phyloP scores from a whole-genome alignment of 2,888 invertebrate genomes.

The Mesochorus sp. region DNA sequence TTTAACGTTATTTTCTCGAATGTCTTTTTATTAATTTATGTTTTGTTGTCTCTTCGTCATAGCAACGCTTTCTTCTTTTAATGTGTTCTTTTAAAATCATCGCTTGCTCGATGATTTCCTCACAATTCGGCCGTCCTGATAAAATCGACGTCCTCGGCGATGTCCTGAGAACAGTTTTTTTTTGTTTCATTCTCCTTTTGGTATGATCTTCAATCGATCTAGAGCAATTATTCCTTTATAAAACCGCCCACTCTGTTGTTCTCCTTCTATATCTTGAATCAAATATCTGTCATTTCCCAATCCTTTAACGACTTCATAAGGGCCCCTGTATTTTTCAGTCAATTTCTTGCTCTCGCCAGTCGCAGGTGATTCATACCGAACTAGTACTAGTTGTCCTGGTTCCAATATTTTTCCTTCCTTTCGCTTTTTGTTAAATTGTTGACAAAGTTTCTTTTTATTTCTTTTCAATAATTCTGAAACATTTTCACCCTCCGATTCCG shows the following conservation, averaged over 20 bases:
- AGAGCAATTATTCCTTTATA: constrained; percentile 11
- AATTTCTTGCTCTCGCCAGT: constrained; percentile 27
- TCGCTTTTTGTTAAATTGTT: constrained; percentile 30
- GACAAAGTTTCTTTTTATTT: neutral
- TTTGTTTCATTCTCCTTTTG: neutral
- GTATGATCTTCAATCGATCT: constrained; percentile 1
- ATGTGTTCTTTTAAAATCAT: no score
- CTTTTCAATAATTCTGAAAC: neutral
- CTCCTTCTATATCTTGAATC: constrained; percentile 13
- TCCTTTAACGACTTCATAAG: constrained; percentile 26
- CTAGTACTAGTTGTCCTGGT: constrained; percentile 12
- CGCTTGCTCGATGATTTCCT: no score
- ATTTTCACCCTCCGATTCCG: constrained; percentile 12
- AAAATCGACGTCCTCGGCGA: no score
- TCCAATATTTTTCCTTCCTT: neutral
- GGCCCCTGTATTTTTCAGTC: constrained; percentile 14
- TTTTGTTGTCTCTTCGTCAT: no score
- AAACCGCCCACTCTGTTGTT: constrained; percentile 5
- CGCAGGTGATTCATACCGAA: constrained; percentile 6
- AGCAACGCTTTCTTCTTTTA: no score
- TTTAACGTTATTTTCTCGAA: no score
- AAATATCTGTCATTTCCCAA: constrained; percentile 15
- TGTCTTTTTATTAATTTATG: no score
- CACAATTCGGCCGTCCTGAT: no score
- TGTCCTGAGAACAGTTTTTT: no score